A percentile compares a stretch with the other conserved stretches of the same genome.
Evolutionary conservation across 2,888 invertebrate genomes (phyloP).

Genomic region (Ennomos erosarius): DNA sequence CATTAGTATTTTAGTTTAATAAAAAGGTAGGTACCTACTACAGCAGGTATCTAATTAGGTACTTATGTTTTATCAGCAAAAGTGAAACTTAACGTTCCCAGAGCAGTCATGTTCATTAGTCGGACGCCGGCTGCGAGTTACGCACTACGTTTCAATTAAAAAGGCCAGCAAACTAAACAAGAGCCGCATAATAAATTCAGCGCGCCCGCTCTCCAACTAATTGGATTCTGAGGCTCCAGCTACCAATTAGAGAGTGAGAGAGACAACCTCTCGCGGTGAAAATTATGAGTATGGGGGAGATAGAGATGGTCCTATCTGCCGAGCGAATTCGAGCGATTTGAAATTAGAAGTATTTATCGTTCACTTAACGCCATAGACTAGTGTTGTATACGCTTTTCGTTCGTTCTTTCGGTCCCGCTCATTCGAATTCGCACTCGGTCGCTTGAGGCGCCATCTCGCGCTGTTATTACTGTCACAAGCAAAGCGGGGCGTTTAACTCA

Average conservation of each 20-base stretch:
- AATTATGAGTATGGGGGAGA: constrained; percentile 41
- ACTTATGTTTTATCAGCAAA: constrained; percentile 21
- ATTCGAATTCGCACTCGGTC: constrained; percentile 8
- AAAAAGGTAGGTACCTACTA: too few species aligned
- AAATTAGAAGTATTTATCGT: constrained; percentile 32
- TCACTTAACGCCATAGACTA: too few species aligned
- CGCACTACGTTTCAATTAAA: constrained; percentile 79
- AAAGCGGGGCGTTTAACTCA: constrained; percentile 69
- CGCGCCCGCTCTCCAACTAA: constrained; percentile 68
- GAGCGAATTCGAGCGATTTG: constrained; percentile 29
- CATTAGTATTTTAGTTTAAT: constrained; percentile 11
- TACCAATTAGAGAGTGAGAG: constrained; percentile 74
- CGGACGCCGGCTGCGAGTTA: constrained; percentile 56
- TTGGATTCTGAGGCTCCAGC: constrained; percentile 74
- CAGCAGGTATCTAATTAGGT: background rate
- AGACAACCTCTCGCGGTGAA: constrained; percentile 44
- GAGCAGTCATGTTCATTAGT: constrained; percentile 58
- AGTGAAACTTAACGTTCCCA: constrained; percentile 48
- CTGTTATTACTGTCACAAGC: constrained; percentile 64
- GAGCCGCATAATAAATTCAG: constrained; percentile 75
- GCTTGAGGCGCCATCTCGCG: constrained; percentile 38
- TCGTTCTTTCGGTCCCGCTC: constrained; percentile 26
- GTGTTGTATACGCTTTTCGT: too few species aligned
- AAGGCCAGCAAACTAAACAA: constrained; percentile 72
- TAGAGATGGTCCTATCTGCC: constrained; percentile 34